Base-by-base conservation (phyloP, 2,113 vertebrate species). In the Entelurus aequoreus region DNA sequence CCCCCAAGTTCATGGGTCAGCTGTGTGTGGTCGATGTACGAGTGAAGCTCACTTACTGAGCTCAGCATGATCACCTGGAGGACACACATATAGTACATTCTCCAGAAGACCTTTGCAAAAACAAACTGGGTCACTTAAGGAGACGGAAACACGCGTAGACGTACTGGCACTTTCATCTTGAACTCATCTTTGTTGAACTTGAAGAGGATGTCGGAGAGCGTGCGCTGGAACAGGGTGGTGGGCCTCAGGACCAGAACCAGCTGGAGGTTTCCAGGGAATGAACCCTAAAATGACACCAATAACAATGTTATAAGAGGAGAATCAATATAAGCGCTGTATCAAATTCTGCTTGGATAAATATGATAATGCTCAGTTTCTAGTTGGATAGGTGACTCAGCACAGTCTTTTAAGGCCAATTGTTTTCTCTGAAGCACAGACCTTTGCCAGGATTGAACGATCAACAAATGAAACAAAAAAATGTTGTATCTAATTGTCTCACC, bases 131-230 rank as follows among this genome's bases (percentile, higher is more conserved):
- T 10, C 14, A 54, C 5, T n/a, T 5, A 48, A 2, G 13, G 19
- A 2, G 6, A 28, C 35, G 6, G 10, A 6, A 14, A 28, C 15
- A 2, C 65, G 91, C 6, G 42, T 46, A 46, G 5, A 46, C 94
- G 75, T 83, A 98, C 95, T 87, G 96, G 97, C 74, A 98, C 95
- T 89, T 99, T 99, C 94, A 99, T 98, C 90, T 96, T 99, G 90
- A 98, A 93, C 70, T 98, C 97, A 95, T 99, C 95, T 84, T 91
- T 94, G 88, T 93, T 94, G 82, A 98, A 91, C 79, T 88, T 95
- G 87, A 98, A 95, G 52, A 94, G 89, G 79, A 99, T 89, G 82
- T 98, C 94, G 0, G 94, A 95, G 65, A 99, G 88, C 0, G 94
- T 83, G 38, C 94, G 89, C 81, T 99, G 95, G 65, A 98, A 87